Base-by-base conservation (phyloP, 2,113 vertebrate species). In the Rattus rattus region DNA sequence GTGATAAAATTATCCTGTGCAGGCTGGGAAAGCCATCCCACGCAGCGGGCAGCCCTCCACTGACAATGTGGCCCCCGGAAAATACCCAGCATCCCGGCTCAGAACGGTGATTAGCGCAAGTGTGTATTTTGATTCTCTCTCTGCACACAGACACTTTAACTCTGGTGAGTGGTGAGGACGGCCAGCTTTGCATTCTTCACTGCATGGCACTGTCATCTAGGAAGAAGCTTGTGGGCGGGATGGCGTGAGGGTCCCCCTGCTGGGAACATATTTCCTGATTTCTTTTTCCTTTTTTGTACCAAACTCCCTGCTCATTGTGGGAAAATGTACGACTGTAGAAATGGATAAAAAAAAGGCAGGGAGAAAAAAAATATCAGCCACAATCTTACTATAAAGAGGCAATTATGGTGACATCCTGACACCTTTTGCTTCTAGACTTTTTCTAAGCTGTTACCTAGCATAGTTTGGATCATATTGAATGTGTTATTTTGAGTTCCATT, bases 1-100 rank as follows among this genome's bases (percentile, higher is more conserved):
- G 43, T 96, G 96, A 93, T 84, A 92, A 86, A 96, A 96, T 97
- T 96, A 94, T 61, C 77, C 88, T n/a, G 26, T 1, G 17, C n/a
- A 22, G 30, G 17, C 76, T 63, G 70, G 93, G 87, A 93, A 88
- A 95, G 65, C 63, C 93, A 81, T 76, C 92, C 92, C 33, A 80
- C 63, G 1, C 92, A 72, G 90, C 63, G 1, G 87, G 92, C 77
- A 81, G 59, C 76, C 83, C 63, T 73, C 59, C 3, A 2, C 52
- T 91, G 59, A 90, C 77, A 88, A 28, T 17, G 59, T 8, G 36
- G 20, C 69, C 89, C 75, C 85, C 52, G 8, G 28, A 65, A 95
- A 94, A 92, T 65, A 94, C 76, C 84, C 65, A 28, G 91, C 73
- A 52, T 76, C 65, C 63, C 7, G 16, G 61, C 47, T 94, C 81